Evolutionary conservation across 2,888 invertebrate species (phyloP), one percentile per base, ranked within the genome.

Genomic region (Lepeophtheirus nordmannii): DNA sequence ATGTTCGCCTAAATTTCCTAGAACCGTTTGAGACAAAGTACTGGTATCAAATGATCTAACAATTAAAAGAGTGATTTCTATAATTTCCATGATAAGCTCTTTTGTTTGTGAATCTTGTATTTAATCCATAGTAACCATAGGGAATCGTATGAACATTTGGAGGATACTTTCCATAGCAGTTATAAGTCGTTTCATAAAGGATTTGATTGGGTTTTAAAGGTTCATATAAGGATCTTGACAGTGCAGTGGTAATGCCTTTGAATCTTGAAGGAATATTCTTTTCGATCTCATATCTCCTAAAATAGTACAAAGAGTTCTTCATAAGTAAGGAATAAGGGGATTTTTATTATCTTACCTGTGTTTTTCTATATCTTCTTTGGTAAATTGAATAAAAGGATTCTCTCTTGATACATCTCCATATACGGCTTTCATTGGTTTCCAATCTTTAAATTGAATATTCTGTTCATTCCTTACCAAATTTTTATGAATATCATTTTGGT

Each of bases 81-180:
- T 62, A 62, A 20, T 39, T 62, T 39, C 62, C 62, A 3, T 62
- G 62, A 17, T 20, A 20, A n/a, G 40, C 17, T 20, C 20, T 62
- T 17, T 58, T 23, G n/a, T 58, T 22, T 11, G 57, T 60, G n/a
- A 65, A 58, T 30, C 58, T 20, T 17, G 59, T 58, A 14, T 59
- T 53, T 7, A 65, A 9, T 61, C 58, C 56, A 30, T 64, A 40
- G n/a, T 58, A 58, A 14, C 37, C 41, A 58, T 64, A 58, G 7
- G 65, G 59, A 22, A 65, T 17, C 12, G 65, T 65, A 38, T 59
- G 59, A n/a, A 38, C 30, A 17, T 56, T 58, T 12, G 65, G 65
- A 37, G 23, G 58, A 22, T 58, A 58, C 65, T 66, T 66, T n/a
- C 58, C 62, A 65, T 62, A 67, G 12, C 20, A 30, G n/a, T 62